A percentile compares a stretch with the other conserved stretches of the same genome.
Conservation (phyloP, 2,113 vertebrate species). For the Larimichthys crocea region DNA sequence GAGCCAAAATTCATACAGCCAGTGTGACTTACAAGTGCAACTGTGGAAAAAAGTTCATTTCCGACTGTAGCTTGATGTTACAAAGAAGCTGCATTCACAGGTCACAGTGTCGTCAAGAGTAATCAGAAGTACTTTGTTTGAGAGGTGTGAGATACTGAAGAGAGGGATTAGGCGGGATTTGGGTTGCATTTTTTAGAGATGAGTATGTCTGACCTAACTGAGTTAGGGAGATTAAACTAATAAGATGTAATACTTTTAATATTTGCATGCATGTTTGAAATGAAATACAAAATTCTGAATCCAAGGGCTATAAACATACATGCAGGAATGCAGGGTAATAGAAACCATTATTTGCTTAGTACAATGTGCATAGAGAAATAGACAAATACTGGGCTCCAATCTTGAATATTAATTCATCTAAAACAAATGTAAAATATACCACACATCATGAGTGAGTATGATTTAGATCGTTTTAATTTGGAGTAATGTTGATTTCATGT, state of each 20-base stretch:
- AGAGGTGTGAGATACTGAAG: conserved; percentile 11
- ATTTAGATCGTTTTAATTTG: conserved; percentile 16
- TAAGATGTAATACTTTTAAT: not conserved
- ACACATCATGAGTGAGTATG: not conserved
- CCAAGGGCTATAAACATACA: not conserved
- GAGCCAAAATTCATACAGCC: conserved; percentile 29
- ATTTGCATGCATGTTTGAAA: not conserved
- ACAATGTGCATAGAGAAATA: not conserved
- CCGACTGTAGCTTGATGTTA: not conserved
- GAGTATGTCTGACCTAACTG: conserved; percentile 5
- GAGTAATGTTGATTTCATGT: conserved; percentile 11
- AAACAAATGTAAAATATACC: not conserved
- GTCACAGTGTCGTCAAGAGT: conserved; percentile 19
- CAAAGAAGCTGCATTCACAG: not conserved
- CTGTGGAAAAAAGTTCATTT: conserved; percentile 25
- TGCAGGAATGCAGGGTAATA: not conserved
- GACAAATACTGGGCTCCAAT: not conserved
- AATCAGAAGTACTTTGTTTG: not conserved
- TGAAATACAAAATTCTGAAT: not conserved
- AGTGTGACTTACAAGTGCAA: conserved; percentile 10
- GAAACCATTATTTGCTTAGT: not conserved
- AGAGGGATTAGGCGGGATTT: not conserved
- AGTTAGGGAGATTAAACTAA: not conserved
- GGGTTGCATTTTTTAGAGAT: conserved; percentile 16
- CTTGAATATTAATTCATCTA: not conserved